Evolutionary conservation across 2,113 vertebrate genomes (phyloP).

Genomic region (Sylvietta virens): DNA sequence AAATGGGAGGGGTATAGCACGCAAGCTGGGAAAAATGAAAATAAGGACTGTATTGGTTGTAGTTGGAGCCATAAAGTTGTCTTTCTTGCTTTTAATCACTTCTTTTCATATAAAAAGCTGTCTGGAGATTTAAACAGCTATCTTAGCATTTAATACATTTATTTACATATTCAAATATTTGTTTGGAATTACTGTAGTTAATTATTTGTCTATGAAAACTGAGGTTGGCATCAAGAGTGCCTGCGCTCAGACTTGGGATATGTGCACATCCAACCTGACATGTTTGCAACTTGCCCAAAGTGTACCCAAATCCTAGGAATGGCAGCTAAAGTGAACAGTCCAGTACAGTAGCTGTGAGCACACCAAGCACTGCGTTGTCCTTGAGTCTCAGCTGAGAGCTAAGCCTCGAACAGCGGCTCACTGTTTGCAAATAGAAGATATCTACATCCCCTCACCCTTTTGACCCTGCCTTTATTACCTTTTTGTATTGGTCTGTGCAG

Average conservation of each 20-base stretch:
- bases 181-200: not conserved
- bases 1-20: not conserved
- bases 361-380: no score
- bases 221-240: not conserved
- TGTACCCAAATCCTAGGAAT: not conserved
- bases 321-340: not conserved
- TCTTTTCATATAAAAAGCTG: not conserved
- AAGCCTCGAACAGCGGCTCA: not conserved
- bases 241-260: not conserved
- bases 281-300: no score
- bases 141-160: not conserved
- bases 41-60: not conserved
- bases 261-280: fast-evolving
- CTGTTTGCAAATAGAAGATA: not conserved
- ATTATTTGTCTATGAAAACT: not conserved
- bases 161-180: not conserved
- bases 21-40: not conserved
- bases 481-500: fast-evolving
- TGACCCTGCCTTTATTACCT: not conserved
- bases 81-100: not conserved
- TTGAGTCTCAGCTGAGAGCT: not conserved
- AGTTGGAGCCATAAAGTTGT: not conserved
- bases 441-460: fast-evolving
- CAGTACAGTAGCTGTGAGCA: no score
- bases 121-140: not conserved